These are phyloP conservation scores for Sapayoa aenigma DNA, from an alignment of 2,113 vertebrate genomes.

Conservation along the genomic window DNA sequence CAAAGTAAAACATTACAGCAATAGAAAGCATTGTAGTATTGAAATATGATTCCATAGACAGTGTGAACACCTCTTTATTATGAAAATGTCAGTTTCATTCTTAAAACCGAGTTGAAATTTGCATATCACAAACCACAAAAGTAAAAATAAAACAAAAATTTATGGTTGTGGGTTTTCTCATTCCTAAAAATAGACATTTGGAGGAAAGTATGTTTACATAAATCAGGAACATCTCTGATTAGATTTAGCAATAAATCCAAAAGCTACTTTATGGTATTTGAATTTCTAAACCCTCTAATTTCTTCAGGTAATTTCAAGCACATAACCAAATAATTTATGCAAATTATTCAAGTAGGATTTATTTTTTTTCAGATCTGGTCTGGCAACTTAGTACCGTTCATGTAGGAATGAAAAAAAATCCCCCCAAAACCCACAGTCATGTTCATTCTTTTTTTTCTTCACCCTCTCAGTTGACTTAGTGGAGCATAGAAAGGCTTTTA, in stretches of 20 bases:
- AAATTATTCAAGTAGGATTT: background rate
- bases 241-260: background rate
- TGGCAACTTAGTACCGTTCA: background rate
- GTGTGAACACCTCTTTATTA: background rate
- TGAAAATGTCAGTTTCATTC: background rate
- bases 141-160: background rate
- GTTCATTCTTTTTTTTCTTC: background rate
- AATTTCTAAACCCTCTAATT: background rate
- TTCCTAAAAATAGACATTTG: background rate
- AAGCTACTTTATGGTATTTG: background rate
- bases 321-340: background rate
- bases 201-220: background rate
- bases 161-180: background rate
- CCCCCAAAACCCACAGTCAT: background rate
- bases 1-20: background rate
- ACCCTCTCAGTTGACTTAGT: background rate
- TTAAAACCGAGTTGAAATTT: constrained; percentile 2
- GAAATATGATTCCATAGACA: background rate
- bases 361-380: background rate
- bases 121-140: background rate
- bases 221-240: background rate
- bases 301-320: background rate
- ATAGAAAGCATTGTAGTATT: background rate
- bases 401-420: background rate
- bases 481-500: background rate